These are phyloP conservation scores for Lophotriccus pileatus DNA, from an alignment of 2,797 vertebrate species.

Conservation along the genomic window DNA sequence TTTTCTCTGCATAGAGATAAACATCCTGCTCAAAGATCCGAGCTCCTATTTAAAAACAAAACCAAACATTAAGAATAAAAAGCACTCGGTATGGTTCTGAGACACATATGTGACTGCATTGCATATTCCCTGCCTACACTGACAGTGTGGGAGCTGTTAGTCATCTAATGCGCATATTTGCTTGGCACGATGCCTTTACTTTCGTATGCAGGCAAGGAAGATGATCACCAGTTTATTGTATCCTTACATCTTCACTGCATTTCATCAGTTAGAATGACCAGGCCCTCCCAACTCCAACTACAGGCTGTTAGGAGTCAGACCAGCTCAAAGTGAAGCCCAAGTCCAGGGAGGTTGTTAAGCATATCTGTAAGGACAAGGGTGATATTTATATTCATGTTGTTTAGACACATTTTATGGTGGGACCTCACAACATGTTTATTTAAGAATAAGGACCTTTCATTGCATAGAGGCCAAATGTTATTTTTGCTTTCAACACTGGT, in stretches of 20 bases:
- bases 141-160: slow-evolving; percentile 74
- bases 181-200: slow-evolving; percentile 63
- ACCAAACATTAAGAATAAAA: slow-evolving; percentile 63
- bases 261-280: neutral
- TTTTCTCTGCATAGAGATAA: slow-evolving; percentile 56
- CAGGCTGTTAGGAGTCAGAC: neutral
- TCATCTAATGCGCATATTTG: slow-evolving; percentile 73
- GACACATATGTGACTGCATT: slow-evolving; percentile 58
- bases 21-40: slow-evolving; percentile 48
- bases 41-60: slow-evolving; percentile 56
- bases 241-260: neutral
- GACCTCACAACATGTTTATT: neutral
- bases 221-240: slow-evolving; percentile 38
- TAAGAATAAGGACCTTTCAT: neutral
- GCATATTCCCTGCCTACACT: slow-evolving; percentile 73
- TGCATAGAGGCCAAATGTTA: neutral
- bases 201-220: slow-evolving; percentile 28
- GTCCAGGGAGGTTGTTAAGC: neutral
- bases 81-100: slow-evolving; percentile 46
- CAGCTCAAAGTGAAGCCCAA: neutral
- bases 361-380: neutral
- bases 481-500: neutral
- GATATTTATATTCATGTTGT: neutral
- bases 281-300: neutral
- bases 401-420: neutral